Base-by-base conservation (phyloP, 2,888 invertebrate species). In the Lysandra coridon region DNA sequence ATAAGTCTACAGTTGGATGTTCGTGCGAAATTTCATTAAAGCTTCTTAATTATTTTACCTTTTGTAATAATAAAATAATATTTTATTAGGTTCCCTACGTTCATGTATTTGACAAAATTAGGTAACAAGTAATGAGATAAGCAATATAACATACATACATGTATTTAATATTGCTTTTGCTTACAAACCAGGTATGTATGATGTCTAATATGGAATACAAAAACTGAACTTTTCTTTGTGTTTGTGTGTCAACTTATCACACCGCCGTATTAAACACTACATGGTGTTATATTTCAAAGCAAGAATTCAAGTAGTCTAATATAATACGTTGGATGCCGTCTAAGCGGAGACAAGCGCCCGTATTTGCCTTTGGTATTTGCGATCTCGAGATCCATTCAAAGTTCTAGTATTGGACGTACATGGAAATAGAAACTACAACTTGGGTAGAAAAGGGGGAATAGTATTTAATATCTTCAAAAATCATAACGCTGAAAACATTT, bases 351-450 rank as follows among this genome's bases (percentile, higher is more conserved):
- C 69, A 69, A 69, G 14, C 33, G 6, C 69, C 17, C 69, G 6
- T 69, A 69, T 69, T 69, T 69, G 69, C 69, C 69, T 69, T 69
- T 69, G 33, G 69, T 69, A 69, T 69, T 69, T 69, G 69, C 69
- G 33, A 69, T 69, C 37, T 69, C 69, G 69, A 37, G 69, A 69
- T 14, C 69, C 14, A 69, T 37, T 69, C 33, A 12, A 69, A 69
- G 69, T 69, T 69, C 69, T 69, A 30, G 69, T 69, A 69, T 17
- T 69, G 17, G 64, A 30, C 12, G 23, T 23, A 69, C 33, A 37
- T 69, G 33, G 33, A 64, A 30, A 37, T 69, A 37, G 14, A 33
- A 4, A 23, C 23, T 62, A 30, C 10, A 33, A 33, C 33, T 69
- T 30, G 1, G 14, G 12, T 10, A 30, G 12, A 30, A 12, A 69